Conservation (phyloP, 53 echinoderm and acorn worm genomes). For the Patiria pectinifera region DNA sequence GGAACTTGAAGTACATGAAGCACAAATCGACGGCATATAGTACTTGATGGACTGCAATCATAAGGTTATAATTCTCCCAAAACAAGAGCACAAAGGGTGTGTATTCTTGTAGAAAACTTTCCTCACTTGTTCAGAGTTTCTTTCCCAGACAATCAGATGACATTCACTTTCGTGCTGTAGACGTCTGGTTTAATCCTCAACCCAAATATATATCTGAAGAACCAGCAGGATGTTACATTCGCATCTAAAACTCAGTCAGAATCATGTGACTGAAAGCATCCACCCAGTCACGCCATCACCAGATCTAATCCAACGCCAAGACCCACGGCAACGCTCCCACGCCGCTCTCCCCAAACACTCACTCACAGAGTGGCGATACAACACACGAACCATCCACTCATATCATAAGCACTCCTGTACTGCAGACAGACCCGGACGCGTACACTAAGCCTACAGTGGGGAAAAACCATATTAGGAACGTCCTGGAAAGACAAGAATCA, state of each 20-base stretch:
- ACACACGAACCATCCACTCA: neutral
- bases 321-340: neutral
- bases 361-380: conserved; percentile 39
- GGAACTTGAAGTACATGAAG: too few species aligned
- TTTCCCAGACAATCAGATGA: neutral
- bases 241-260: neutral
- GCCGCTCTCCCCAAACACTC: conserved; percentile 27
- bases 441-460: neutral
- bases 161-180: neutral
- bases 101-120: too few species aligned
- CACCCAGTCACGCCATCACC: neutral
- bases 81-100: too few species aligned
- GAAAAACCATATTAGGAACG: conserved; percentile 35
- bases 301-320: neutral
- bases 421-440: neutral
- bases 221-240: neutral
- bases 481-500: neutral
- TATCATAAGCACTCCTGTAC: neutral
- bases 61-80: too few species aligned
- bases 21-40: neutral
- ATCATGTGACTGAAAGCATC: neutral
- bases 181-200: neutral
- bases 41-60: too few species aligned
- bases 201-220: too few species aligned
- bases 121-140: too few species aligned